These are phyloP conservation scores for Cantharis flavilabris DNA, from an alignment of 2,888 invertebrate species.

Conservation along the genomic window DNA sequence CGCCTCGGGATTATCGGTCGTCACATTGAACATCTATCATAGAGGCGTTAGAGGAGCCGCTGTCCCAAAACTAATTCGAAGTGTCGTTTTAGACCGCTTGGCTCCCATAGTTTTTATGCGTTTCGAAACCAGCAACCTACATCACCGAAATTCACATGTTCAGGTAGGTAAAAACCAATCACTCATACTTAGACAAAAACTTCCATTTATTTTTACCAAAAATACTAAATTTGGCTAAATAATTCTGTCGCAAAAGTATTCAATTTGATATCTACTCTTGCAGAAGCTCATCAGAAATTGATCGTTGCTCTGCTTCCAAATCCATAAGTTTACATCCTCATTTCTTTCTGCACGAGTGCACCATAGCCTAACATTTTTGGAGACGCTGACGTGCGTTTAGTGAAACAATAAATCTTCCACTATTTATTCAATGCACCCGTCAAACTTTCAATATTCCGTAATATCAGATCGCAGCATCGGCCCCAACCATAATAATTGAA, in stretches of 20 bases:
- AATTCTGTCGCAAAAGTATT: background rate
- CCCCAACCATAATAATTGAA: no score
- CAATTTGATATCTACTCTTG: background rate
- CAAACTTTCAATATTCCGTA: background rate
- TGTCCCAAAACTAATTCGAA: constrained; percentile 73
- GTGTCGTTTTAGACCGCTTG: constrained; percentile 74
- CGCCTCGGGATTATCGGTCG: constrained; percentile 80
- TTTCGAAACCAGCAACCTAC: constrained; percentile 60
- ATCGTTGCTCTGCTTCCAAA: background rate
- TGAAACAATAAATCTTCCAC: background rate
- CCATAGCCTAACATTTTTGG: background rate
- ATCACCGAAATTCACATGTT: constrained; percentile 44
- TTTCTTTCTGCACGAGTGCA: background rate
- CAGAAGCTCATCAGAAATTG: background rate
- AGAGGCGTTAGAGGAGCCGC: constrained; percentile 80
- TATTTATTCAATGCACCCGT: background rate
- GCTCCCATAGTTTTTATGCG: constrained; percentile 75
- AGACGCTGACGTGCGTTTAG: background rate
- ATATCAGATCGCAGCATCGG: background rate
- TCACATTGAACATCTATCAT: constrained; percentile 85
- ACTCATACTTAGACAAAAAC: background rate
- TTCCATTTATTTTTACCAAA: background rate
- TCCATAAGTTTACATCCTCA: no score
- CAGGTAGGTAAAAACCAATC: constrained; percentile 38
- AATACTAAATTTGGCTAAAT: background rate